Evolutionary conservation across 2,797 vertebrate genomes (phyloP), one percentile per base, ranked within the genome.

Genomic region (Xiphorhynchus erythropygius): DNA sequence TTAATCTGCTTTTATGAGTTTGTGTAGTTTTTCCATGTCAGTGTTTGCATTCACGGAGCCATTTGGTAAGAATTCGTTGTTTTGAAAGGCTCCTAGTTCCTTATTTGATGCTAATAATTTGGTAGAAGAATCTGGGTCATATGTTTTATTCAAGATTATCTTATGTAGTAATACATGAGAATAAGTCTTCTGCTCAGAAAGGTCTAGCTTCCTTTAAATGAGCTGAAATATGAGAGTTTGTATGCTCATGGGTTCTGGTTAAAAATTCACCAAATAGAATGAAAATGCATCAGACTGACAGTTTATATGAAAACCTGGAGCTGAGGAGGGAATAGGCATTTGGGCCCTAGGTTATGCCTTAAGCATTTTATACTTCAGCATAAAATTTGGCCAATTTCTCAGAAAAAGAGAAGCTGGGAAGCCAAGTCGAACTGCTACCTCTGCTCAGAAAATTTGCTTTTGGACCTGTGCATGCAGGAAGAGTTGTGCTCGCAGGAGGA

Each of bases 371-470:
- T 89, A 44, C 52, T 55, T 62, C 22, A 59, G 32, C 9, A 18
- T 64, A 60, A 2, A 77, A 16, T 52, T 87, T 87, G 62, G 14
- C 18, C 15, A 27, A 0, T 50, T 57, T 76, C 33, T 80, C 18
- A 27, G 9, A 25, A 47, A 78, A 60, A 70, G 7, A 9, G 39
- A 37, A 50, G 13, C 14, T 74, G 53, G n/a, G 30, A 76, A 86
- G 18, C 5, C 41, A 56, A 3, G 28, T 86, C 64, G 63, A 62
- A 4, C 32, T 56, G 0, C 67, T 79, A 5, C 8, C 4, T 57
- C 7, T 79, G 21, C 44, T 59, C 39, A 46, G 80, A 91, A 86
- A 55, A 57, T 53, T 81, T 71, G n/a, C 18, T 75, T 94, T 84
- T 68, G n/a, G 22, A 13, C 13, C 9, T 74, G 4, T 59, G 30